Percentiles rank a stretch among this genome's conserved stretches.
Conservation (phyloP, 92 coral and sea anemone genomes). For the Isaurus tuberculatus region DNA sequence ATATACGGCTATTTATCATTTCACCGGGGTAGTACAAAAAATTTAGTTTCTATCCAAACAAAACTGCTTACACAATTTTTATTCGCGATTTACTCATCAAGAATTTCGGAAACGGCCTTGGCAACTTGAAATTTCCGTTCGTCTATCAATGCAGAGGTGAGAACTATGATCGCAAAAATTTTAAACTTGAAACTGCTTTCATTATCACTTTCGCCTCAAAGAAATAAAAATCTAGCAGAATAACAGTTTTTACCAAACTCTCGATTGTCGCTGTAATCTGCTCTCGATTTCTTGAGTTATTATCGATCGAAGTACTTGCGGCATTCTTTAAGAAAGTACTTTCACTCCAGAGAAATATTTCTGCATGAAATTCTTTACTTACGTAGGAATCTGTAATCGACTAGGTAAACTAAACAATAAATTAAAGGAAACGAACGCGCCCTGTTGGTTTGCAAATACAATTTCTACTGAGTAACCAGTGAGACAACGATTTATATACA, state of each 20-base stretch:
- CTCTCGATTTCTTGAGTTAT: not conserved
- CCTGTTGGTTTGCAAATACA: constrained; percentile 47
- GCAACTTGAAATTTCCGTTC: constrained; percentile 26
- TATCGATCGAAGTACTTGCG: not conserved
- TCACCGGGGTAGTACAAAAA: not conserved
- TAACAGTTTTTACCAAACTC: not conserved
- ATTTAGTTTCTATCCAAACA: constrained; percentile 20
- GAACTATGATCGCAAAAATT: not conserved
- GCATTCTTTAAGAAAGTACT: not conserved
- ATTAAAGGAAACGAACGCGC: constrained; percentile 40
- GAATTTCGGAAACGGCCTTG: constrained; percentile 8
- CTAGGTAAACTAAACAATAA: not conserved
- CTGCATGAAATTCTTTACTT: not conserved
- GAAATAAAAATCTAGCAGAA: not conserved
- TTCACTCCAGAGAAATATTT: not conserved
- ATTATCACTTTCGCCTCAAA: not conserved
- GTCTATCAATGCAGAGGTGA: constrained; percentile 4
- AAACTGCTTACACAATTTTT: constrained; percentile 27
- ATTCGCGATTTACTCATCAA: not conserved
- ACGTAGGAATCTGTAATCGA: not conserved
- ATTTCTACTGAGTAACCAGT: not conserved
- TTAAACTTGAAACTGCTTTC: not conserved
- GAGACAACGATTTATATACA: not conserved
- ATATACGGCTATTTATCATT: not conserved
- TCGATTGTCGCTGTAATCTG: not conserved